A percentile compares a stretch with the other conserved stretches of the same genome.
phyloP scores from a whole-genome alignment of 1,140 invertebrate species.

The Geopemphigus sp. region DNA sequence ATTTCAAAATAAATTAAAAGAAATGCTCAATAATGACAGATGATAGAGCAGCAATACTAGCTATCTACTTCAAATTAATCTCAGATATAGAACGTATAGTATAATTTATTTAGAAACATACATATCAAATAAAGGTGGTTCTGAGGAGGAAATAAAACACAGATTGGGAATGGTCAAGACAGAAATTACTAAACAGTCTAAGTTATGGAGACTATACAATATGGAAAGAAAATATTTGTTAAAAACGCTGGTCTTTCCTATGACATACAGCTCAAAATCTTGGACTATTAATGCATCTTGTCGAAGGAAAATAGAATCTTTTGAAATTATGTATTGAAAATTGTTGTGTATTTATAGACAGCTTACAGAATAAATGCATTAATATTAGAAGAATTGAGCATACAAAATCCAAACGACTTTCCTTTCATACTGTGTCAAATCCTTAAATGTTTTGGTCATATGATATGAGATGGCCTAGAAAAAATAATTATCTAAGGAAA shows the following conservation, averaged over 20 bases:
- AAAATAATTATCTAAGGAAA: conserved; percentile 10
- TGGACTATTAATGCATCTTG: conserved; percentile 21
- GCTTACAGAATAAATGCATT: neutral
- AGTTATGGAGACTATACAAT: too few species aligned
- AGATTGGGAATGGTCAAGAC: too few species aligned
- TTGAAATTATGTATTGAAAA: neutral
- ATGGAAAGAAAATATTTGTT: neutral
- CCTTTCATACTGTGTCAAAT: neutral
- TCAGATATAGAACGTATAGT: too few species aligned
- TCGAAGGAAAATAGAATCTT: neutral
- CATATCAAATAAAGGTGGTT: too few species aligned
- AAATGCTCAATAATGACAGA: too few species aligned
- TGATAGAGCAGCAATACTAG: too few species aligned
- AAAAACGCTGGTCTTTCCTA: conserved; percentile 11
- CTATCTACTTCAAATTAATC: too few species aligned
- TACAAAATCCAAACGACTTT: too few species aligned
- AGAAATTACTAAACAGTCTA: too few species aligned
- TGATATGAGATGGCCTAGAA: neutral
- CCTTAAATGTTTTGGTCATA: neutral
- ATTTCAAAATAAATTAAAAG: too few species aligned
- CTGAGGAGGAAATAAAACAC: too few species aligned
- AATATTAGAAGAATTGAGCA: conserved; percentile 5
- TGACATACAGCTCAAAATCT: neutral
- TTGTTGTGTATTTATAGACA: neutral
- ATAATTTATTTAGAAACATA: too few species aligned